phyloP scores from a whole-genome alignment of 92 coral and sea anemone genomes.

The Pocillopora grandis region DNA sequence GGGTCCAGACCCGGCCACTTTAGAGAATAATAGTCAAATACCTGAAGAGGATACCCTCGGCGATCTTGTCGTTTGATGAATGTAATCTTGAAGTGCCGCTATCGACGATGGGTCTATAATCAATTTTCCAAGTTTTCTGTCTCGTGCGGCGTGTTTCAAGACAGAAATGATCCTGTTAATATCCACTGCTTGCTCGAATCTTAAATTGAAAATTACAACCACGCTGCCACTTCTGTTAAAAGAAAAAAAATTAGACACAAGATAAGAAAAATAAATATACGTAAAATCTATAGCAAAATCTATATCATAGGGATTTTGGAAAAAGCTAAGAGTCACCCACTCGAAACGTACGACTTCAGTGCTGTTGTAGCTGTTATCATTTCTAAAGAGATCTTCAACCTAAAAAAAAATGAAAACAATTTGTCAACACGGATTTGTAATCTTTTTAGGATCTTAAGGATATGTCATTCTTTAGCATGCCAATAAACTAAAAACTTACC shows the following conservation, averaged over 20 bases:
- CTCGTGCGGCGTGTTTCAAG: not conserved
- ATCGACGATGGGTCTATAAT: not conserved
- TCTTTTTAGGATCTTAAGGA: not conserved
- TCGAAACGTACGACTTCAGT: not conserved
- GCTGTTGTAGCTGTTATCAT: not conserved
- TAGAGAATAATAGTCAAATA: too few relatives aligned
- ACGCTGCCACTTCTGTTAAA: not conserved
- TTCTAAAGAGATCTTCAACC: not conserved
- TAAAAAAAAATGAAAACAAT: too few relatives aligned
- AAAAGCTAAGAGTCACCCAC: not conserved
- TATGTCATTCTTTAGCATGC: not conserved
- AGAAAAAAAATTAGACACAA: too few relatives aligned
- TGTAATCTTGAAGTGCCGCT: not conserved
- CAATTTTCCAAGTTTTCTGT: not conserved
- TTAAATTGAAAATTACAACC: not conserved
- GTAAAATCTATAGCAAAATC: too few relatives aligned
- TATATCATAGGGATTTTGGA: too few relatives aligned
- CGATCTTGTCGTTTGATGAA: too few relatives aligned
- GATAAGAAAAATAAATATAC: too few relatives aligned
- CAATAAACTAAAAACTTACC: not conserved
- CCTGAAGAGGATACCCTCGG: too few relatives aligned
- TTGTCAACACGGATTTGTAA: not conserved
- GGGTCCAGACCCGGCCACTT: too few relatives aligned
- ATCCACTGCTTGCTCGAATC: not conserved
- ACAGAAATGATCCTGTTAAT: not conserved